These are phyloP conservation scores for Drosophila funebris DNA, from an alignment of 1,140 invertebrate genomes.

Conservation along the genomic window DNA sequence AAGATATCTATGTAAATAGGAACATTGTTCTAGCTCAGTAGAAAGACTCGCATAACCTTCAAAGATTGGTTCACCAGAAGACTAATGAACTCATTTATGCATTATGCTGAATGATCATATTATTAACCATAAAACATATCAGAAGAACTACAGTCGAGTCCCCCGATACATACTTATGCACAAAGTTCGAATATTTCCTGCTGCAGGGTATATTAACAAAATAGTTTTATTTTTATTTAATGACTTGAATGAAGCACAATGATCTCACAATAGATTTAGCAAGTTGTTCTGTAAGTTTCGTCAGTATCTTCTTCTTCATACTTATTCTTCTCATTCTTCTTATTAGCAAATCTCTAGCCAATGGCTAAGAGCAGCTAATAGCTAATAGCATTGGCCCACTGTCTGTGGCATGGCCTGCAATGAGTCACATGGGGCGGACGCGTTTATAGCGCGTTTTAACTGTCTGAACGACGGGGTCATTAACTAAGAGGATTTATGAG, in stretches of 20 bases:
- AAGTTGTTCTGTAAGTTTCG: conserved; percentile 25
- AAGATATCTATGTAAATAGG: not conserved
- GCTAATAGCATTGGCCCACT: conserved; percentile 40
- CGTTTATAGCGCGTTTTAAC: conserved; percentile 73
- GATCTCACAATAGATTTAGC: conserved; percentile 25
- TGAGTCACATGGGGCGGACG: conserved; percentile 58
- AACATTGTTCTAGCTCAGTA: not conserved
- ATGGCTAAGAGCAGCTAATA: not conserved
- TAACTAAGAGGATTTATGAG: conserved; percentile 81
- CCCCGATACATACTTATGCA: no score
- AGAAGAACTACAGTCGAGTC: no score
- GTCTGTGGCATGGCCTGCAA: conserved; percentile 17
- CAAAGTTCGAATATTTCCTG: no score
- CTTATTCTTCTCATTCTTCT: not conserved
- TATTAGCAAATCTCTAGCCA: conserved; percentile 1
- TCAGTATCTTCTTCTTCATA: conserved; percentile 1
- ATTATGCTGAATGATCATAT: no score
- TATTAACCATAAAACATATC: no score
- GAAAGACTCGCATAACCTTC: not conserved
- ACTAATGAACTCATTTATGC: not conserved
- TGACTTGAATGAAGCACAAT: conserved; percentile 4
- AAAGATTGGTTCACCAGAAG: not conserved
- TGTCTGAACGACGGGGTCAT: conserved; percentile 77
- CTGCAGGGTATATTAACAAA: no score
- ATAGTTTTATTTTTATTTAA: not conserved